Percentiles rank a stretch among this genome's conserved stretches.
These are phyloP conservation scores for Octonoba sinensis DNA, from an alignment of 2,888 invertebrate species.

Conservation along the genomic window DNA sequence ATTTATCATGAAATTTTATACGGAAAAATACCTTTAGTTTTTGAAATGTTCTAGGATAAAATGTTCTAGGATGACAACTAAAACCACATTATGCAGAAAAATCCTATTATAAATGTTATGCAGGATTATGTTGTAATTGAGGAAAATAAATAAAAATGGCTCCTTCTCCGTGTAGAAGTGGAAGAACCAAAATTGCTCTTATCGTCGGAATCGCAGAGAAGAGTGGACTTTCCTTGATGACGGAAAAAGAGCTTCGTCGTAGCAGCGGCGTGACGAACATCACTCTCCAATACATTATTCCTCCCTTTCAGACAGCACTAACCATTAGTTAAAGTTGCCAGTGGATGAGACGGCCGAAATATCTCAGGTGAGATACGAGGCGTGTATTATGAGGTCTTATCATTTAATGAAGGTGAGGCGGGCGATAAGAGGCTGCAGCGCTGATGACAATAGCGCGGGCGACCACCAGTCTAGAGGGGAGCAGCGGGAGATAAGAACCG, in stretches of 20 bases:
- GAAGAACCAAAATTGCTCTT: no score
- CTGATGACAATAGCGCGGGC: conserved; percentile 49
- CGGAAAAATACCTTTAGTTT: no score
- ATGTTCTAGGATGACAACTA: no score
- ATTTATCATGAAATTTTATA: no score
- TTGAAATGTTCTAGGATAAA: no score
- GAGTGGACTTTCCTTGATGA: conserved; percentile 16
- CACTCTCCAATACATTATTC: not conserved
- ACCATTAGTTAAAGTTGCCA: conserved; percentile 34
- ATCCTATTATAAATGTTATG: no score
- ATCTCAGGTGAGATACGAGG: conserved; percentile 55
- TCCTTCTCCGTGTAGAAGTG: not conserved
- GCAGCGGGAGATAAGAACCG: conserved; percentile 37
- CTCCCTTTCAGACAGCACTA: not conserved
- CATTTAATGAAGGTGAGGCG: conserved; percentile 57
- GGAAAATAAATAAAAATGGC: not conserved
- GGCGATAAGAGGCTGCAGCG: conserved; percentile 35
- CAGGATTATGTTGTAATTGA: no score
- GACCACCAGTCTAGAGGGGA: conserved; percentile 39
- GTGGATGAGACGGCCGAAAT: conserved; percentile 1
- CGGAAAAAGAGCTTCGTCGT: not conserved
- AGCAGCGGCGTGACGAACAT: not conserved
- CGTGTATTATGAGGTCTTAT: conserved; percentile 45
- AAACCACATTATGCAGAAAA: no score
- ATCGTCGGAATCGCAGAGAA: conserved; percentile 2